Percentiles rank a stretch among this genome's conserved stretches.
Evolutionary conservation across 2,113 vertebrate genomes (phyloP).

Genomic region (Syrmaticus mikado): DNA sequence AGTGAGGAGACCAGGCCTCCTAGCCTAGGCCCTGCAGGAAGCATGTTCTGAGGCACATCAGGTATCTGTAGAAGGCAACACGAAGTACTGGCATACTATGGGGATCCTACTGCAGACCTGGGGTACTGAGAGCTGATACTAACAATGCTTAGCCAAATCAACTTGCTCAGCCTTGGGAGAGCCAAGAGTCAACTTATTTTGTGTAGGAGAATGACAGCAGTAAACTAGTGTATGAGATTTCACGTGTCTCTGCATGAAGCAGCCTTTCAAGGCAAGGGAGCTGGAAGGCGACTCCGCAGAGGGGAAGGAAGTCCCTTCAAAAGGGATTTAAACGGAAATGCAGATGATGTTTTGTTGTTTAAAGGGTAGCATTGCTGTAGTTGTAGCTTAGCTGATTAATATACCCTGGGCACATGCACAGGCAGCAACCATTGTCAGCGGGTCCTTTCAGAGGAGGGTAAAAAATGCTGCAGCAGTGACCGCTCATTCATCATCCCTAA

Average conservation of each 20-base stretch:
- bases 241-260: neutral
- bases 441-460: neutral
- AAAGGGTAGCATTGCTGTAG: neutral
- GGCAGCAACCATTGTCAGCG: slow-evolving; percentile 10
- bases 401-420: neutral
- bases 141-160: neutral
- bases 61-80: neutral
- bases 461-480: slow-evolving; percentile 1
- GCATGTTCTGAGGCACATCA: neutral
- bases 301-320: neutral
- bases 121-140: neutral
- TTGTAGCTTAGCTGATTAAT: neutral
- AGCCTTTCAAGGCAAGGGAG: neutral
- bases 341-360: neutral
- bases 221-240: neutral
- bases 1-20: neutral
- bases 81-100: neutral
- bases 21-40: rapidly evolving
- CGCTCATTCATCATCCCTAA: slow-evolving; percentile 44
- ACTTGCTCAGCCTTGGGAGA: neutral
- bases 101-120: neutral
- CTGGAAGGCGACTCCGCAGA: neutral
- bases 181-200: neutral
- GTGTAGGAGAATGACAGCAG: neutral
- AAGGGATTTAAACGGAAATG: neutral